Conservation (phyloP, 1,140 invertebrate species). For the Drosophila orosa region DNA sequence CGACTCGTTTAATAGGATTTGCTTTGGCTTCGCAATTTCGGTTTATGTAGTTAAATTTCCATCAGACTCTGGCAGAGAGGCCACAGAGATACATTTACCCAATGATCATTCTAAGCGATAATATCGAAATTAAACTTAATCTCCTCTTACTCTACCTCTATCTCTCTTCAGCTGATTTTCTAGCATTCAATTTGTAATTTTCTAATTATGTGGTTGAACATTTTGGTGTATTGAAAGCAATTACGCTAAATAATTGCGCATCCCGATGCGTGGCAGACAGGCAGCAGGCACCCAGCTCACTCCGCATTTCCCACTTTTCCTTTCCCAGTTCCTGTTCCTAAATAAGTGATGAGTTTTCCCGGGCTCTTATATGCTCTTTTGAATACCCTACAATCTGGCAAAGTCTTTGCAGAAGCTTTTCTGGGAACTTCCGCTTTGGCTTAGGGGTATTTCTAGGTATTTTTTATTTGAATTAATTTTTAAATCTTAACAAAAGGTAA, state of each 20-base stretch:
- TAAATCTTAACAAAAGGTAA: too few species aligned
- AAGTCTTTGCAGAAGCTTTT: background rate
- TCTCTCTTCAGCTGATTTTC: constrained; percentile 11
- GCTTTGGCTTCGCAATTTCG: constrained; percentile 15
- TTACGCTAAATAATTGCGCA: constrained; percentile 71
- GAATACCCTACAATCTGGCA: constrained; percentile 10
- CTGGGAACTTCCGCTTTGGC: background rate
- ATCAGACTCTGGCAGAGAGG: background rate
- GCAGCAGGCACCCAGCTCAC: constrained; percentile 3
- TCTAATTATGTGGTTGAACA: constrained; percentile 67
- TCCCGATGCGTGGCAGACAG: constrained; percentile 24
- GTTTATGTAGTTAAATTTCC: constrained; percentile 19
- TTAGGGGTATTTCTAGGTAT: background rate
- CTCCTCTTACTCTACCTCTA: background rate
- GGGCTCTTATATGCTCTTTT: background rate
- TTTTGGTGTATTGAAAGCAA: constrained; percentile 71
- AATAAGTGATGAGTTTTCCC: constrained; percentile 23
- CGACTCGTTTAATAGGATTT: constrained; percentile 52
- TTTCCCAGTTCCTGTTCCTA: constrained; percentile 16
- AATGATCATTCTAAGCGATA: constrained; percentile 24
- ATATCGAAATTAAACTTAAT: constrained; percentile 36
- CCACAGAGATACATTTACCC: background rate
- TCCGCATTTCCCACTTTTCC: background rate
- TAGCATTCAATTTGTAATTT: constrained; percentile 69
- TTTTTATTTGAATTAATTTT: background rate